phyloP scores from a whole-genome alignment of 2,888 invertebrate genomes.

The Polydrusus pterygomalis region DNA sequence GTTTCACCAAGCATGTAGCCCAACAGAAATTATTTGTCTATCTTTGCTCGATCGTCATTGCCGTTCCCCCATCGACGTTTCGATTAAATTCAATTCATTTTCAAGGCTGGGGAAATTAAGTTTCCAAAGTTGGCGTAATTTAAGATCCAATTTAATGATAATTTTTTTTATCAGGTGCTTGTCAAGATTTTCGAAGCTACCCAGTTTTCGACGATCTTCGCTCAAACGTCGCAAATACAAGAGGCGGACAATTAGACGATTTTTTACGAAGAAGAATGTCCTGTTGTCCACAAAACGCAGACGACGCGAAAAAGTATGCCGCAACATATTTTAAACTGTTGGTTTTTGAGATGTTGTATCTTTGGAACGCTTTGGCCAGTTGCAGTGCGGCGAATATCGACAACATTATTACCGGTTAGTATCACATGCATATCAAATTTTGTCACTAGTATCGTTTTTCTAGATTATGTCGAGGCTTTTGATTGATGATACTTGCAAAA shows the following conservation, averaged over 20 bases:
- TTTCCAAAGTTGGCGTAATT: too few species aligned
- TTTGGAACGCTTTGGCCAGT: slow-evolving; percentile 81
- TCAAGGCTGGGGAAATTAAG: too few species aligned
- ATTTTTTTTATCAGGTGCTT: slow-evolving; percentile 56
- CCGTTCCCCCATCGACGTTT: too few species aligned
- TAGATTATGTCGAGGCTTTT: too few species aligned
- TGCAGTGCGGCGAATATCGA: slow-evolving; percentile 71
- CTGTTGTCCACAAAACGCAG: slow-evolving; percentile 64
- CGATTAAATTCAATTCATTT: too few species aligned
- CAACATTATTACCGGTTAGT: slow-evolving; percentile 71
- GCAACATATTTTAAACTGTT: slow-evolving; percentile 75
- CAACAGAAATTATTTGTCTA: too few species aligned
- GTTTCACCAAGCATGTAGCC: too few species aligned
- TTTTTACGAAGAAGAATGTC: slow-evolving; percentile 65
- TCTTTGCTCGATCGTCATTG: too few species aligned
- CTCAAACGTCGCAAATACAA: slow-evolving; percentile 57
- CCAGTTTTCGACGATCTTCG: slow-evolving; percentile 63
- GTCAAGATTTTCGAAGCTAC: slow-evolving; percentile 55
- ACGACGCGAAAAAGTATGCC: slow-evolving; percentile 60
- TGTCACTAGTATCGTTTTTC: too few species aligned
- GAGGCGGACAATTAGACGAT: slow-evolving; percentile 67
- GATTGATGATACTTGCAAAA: too few species aligned
- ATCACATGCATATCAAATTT: too few species aligned
- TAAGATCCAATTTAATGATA: not conserved
- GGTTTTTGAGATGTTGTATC: slow-evolving; percentile 79